Conservation (phyloP, 2,113 vertebrate genomes). For the Mixornis gularis region DNA sequence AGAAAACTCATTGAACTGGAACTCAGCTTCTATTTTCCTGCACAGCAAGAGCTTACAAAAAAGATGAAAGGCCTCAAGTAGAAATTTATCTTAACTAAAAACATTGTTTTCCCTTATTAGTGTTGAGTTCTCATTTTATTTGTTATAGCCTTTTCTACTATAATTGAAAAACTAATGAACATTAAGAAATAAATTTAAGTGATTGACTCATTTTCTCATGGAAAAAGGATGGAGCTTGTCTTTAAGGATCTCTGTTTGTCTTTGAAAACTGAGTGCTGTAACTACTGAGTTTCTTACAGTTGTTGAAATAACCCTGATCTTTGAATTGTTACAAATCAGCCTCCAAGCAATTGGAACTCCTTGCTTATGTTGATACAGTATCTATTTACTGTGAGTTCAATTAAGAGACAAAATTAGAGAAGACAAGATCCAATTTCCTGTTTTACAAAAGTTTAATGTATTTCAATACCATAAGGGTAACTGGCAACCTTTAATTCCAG, state of each 20-base stretch:
- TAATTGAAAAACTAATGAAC: neutral
- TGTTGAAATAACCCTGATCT: neutral
- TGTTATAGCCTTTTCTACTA: neutral
- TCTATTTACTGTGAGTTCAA: neutral
- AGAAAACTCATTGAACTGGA: conserved; percentile 8
- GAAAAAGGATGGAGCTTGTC: neutral
- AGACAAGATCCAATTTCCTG: neutral
- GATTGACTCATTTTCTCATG: neutral
- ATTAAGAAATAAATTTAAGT: neutral
- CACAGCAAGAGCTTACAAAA: neutral
- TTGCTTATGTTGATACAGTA: neutral
- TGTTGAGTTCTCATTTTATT: neutral
- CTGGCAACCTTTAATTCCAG: neutral
- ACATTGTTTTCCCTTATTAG: neutral
- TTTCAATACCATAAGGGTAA: neutral
- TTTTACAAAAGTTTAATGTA: neutral
- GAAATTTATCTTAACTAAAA: neutral
- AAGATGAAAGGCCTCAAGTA: neutral
- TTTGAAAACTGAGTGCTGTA: neutral
- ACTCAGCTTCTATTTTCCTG: neutral
- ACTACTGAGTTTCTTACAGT: neutral
- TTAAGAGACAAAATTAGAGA: neutral
- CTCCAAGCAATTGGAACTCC: neutral
- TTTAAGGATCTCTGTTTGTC: neutral
- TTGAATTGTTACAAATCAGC: neutral